Base-by-base conservation (phyloP, 2,113 vertebrate species). In the sheep (Ovis aries) region DNA sequence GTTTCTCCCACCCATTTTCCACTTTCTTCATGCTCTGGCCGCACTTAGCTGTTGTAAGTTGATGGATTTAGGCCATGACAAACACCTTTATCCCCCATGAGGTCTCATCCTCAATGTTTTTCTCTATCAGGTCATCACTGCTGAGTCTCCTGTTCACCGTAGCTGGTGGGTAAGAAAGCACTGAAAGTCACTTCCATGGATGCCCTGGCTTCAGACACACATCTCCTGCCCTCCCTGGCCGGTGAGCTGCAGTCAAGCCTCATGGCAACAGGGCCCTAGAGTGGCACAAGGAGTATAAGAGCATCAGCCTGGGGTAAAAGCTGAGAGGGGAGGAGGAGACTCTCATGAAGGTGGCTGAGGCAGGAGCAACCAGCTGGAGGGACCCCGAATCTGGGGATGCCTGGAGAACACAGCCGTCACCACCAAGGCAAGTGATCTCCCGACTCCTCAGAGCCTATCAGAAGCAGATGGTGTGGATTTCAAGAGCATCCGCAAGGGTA, bases 271-370 rank as follows among this genome's bases (percentile, higher is more conserved):
- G 6, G 2, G 31, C 6, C 13, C 60, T 31, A 33, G 5, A 3
- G 17, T 23, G 21, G 40, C 10, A 4, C 0, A 27, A 60, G 23
- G 17, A 12, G 1, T 7, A 5, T 17, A 31, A 55, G 29, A 59
- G 43, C 36, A 12, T 5, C 52, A 52, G 36, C 52, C 27, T 25
- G 19, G 59, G 17, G 36, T 4, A 8, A 50, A 88, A 27, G 40
- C 40, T 31, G 7, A 48, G 19, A 91, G 23, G 23, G 14, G 45
- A 82, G 80, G 27, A 59, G 40, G 2, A 33, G 31, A 84, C 91
- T 88, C 92, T 93, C 21, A 29, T 93, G 96, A 95, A 98, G 83
- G 85, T 57, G 15, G 87, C 87, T 50, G 85, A 64, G 78, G 92
- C 57, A 33, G 91, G 55, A 97, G 60, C 87, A 27, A n/a, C 74